A percentile compares a stretch with the other conserved stretches of the same genome.
These are phyloP conservation scores for Lipotes vexillifer DNA, from an alignment of 2,113 vertebrate species.

Conservation along the genomic window DNA sequence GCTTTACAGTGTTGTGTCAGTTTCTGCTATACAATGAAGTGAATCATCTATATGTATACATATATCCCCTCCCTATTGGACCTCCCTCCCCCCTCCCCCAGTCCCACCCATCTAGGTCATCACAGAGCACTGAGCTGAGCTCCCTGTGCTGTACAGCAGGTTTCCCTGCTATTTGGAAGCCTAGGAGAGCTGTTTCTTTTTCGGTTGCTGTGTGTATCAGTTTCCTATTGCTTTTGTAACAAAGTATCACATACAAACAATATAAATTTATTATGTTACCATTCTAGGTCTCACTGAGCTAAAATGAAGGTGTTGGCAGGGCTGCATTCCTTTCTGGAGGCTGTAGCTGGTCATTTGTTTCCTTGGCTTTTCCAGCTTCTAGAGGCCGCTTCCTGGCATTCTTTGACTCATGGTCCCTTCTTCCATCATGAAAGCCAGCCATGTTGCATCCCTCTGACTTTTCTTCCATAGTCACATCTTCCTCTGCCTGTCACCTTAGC, in stretches of 20 bases:
- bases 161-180: background rate
- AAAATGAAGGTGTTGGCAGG: background rate
- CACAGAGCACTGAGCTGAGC: too few species aligned
- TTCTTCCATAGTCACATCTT: background rate
- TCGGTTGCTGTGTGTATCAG: background rate
- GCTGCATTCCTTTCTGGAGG: background rate
- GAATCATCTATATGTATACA: too few species aligned
- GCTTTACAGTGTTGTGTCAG: too few species aligned
- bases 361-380: background rate
- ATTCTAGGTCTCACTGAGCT: background rate
- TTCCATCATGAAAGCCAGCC: background rate
- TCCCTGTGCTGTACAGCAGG: too few species aligned
- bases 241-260: background rate
- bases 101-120: too few species aligned
- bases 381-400: background rate
- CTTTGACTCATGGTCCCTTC: background rate
- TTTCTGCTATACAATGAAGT: too few species aligned
- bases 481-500: background rate
- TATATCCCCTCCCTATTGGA: too few species aligned
- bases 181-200: background rate
- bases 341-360: background rate
- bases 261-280: background rate
- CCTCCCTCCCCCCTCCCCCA: too few species aligned
- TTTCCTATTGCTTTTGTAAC: background rate
- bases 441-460: background rate